Conservation (phyloP, 2,113 vertebrate genomes). For the Chaenogobius annularis region DNA sequence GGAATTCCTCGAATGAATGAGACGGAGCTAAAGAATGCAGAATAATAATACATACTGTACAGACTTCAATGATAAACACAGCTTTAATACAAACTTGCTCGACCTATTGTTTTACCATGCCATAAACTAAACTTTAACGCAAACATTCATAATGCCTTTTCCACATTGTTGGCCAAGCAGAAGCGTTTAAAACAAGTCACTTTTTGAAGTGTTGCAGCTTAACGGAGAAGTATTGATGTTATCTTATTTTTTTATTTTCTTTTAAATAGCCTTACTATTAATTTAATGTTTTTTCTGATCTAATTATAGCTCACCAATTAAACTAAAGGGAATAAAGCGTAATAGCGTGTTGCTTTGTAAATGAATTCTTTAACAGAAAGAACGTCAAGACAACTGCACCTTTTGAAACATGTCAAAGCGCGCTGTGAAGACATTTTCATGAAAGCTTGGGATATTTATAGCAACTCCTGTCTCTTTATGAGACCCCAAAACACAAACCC, state of each 20-base stretch:
- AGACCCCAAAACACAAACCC: background rate
- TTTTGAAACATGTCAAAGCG: background rate
- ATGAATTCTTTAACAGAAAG: no score
- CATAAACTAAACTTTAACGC: background rate
- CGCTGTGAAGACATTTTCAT: slow-evolving; percentile 33
- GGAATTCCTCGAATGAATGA: background rate
- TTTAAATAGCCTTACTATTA: no score
- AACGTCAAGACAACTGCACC: background rate
- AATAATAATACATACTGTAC: background rate
- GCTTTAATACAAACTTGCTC: background rate
- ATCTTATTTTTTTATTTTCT: no score
- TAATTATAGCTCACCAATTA: background rate
- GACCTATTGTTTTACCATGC: background rate
- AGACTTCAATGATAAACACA: background rate
- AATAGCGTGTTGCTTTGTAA: background rate
- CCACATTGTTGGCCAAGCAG: background rate
- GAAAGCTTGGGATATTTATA: slow-evolving; percentile 58
- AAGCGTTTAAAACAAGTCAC: background rate
- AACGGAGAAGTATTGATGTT: background rate
- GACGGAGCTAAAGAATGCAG: background rate
- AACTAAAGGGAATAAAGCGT: background rate
- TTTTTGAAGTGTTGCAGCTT: background rate
- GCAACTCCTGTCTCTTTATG: slow-evolving; percentile 21
- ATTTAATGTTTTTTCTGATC: background rate
- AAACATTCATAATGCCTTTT: background rate